phyloP scores from a whole-genome alignment of 2,797 vertebrate species.

The Kryptolebias ocellatus region DNA sequence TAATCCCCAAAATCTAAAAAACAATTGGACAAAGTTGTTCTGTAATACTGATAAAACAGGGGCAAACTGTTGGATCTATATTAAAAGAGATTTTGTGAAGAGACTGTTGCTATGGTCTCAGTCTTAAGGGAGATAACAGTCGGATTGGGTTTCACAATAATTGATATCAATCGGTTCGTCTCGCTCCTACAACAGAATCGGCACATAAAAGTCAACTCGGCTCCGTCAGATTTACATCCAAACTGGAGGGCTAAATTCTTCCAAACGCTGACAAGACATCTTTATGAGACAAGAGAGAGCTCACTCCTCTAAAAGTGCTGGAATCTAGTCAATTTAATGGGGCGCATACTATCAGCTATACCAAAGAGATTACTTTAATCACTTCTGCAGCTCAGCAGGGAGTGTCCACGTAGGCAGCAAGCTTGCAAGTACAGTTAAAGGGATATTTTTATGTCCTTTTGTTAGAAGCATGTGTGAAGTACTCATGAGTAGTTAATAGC shows the following conservation, averaged over 20 bases:
- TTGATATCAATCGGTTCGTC: constrained; percentile 38
- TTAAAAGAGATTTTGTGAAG: neutral
- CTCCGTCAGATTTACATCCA: constrained; percentile 35
- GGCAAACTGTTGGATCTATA: no score
- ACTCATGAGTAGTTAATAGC: neutral
- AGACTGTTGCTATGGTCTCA: constrained; percentile 12
- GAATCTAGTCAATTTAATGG: constrained; percentile 49
- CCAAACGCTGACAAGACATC: constrained; percentile 55
- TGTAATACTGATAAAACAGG: constrained; percentile 5
- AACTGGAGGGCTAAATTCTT: constrained; percentile 45
- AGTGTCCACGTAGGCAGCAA: constrained; percentile 47
- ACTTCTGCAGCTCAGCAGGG: constrained; percentile 42
- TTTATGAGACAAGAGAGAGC: constrained; percentile 54
- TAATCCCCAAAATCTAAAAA: constrained; percentile 8
- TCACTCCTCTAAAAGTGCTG: constrained; percentile 44
- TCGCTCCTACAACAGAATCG: constrained; percentile 10
- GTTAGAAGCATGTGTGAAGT: neutral
- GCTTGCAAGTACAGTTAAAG: constrained; percentile 28
- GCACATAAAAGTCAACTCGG: constrained; percentile 21
- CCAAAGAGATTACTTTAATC: constrained; percentile 60
- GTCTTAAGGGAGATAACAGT: constrained; percentile 13
- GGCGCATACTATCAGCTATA: constrained; percentile 35
- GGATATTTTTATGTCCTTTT: constrained; percentile 26
- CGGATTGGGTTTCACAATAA: constrained; percentile 38
- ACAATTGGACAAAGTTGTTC: neutral